These are phyloP conservation scores for Bufo gargarizans DNA, from an alignment of 2,113 vertebrate genomes.

Conservation along the genomic window DNA sequence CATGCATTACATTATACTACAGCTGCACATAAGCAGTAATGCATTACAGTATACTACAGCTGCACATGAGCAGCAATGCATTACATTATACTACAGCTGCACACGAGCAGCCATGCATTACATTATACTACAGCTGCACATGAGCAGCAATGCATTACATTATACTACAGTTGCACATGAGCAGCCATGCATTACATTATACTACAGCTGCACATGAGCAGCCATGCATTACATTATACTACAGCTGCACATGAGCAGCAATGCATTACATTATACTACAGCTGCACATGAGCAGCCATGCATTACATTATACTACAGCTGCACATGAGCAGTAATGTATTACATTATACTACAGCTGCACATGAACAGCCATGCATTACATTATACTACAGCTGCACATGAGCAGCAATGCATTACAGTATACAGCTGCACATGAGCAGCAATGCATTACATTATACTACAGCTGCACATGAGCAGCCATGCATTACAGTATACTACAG, in stretches of 20 bases:
- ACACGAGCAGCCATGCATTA: not conserved
- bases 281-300: no score
- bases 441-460: not conserved
- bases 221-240: not conserved
- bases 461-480: not conserved
- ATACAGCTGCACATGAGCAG: not conserved
- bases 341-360: no score
- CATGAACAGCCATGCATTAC: conserved; percentile 1
- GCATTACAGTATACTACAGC: no score
- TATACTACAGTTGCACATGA: not conserved
- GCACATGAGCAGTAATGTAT: no score
- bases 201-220: not conserved
- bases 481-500: not conserved
- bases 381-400: not conserved
- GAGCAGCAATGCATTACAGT: not conserved
- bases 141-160: not conserved
- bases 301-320: no score
- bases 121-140: not conserved
- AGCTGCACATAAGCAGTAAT: no score
- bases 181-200: not conserved
- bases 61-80: not conserved
- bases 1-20: no score
- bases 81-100: not conserved
- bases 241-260: not conserved
- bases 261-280: no score